Evolutionary conservation across 2,113 vertebrate genomes (phyloP).

Genomic region (Antennarius striatus): DNA sequence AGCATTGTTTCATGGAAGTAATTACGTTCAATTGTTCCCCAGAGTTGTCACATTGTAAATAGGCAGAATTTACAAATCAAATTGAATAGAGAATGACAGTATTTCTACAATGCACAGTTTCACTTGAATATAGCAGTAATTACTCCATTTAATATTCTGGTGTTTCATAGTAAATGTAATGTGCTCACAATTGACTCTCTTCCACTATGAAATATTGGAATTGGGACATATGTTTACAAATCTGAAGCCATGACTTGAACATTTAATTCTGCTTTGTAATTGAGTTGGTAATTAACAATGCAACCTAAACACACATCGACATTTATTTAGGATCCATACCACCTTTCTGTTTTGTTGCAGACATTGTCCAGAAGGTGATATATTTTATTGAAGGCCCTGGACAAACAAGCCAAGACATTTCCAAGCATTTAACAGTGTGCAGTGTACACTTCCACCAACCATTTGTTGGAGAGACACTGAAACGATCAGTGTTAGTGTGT

Average conservation of each 20-base stretch:
- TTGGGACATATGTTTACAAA: conserved; percentile 39
- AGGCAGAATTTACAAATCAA: conserved; percentile 1
- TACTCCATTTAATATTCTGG: conserved; percentile 36
- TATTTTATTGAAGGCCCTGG: conserved; percentile 79
- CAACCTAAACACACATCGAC: conserved; percentile 44
- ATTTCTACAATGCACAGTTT: conserved; percentile 1
- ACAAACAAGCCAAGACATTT: conserved; percentile 64
- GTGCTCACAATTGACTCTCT: conserved; percentile 30
- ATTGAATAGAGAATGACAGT: not conserved
- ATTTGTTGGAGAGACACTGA: too few relatives aligned
- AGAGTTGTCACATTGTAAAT: not conserved
- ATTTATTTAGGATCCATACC: conserved; percentile 39
- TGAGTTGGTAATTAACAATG: conserved; percentile 51
- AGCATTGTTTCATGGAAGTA: not conserved
- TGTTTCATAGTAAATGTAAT: conserved; percentile 39
- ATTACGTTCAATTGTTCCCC: not conserved
- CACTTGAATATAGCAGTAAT: conserved; percentile 21
- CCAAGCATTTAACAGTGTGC: conserved; percentile 60
- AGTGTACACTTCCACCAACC: conserved; percentile 57
- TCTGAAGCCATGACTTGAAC: conserved; percentile 51
- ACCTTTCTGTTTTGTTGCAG: conserved; percentile 78
- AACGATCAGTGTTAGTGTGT: not conserved
- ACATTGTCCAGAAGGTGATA: conserved; percentile 66
- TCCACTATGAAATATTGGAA: conserved; percentile 32
- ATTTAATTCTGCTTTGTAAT: conserved; percentile 59